phyloP scores from a whole-genome alignment of 2,888 invertebrate genomes.

The Tetranychus piercei region DNA sequence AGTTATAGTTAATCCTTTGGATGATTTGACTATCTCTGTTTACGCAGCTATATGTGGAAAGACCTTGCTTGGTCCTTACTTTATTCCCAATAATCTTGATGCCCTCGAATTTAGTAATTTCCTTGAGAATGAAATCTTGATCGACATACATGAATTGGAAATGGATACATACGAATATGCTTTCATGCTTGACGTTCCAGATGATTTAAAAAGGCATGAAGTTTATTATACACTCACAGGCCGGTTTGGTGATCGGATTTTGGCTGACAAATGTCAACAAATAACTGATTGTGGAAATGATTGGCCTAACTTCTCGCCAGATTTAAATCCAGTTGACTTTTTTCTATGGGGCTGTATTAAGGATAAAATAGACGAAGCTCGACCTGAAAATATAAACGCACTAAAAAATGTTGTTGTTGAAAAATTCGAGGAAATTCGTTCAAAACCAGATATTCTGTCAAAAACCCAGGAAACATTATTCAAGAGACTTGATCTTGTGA shows the following conservation, averaged over 20 bases:
- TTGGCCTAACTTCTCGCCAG: background rate
- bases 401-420: background rate
- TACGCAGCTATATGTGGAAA: background rate
- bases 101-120: background rate
- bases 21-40: background rate
- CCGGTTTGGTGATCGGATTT: background rate
- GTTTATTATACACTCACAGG: background rate
- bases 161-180: background rate
- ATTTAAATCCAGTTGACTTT: background rate
- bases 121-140: background rate
- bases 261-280: background rate
- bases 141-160: background rate
- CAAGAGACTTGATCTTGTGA: background rate
- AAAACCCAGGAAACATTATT: background rate
- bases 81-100: background rate
- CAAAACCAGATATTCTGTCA: background rate
- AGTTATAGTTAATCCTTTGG: background rate
- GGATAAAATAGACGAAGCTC: background rate
- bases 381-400: background rate
- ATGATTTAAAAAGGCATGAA: background rate
- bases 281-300: background rate
- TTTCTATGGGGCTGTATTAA: background rate
- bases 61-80: background rate
- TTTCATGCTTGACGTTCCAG: background rate
- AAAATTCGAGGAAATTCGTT: background rate